Evolutionary conservation across 1,140 invertebrate genomes (phyloP).

Genomic region (Batillaria attramentaria): DNA sequence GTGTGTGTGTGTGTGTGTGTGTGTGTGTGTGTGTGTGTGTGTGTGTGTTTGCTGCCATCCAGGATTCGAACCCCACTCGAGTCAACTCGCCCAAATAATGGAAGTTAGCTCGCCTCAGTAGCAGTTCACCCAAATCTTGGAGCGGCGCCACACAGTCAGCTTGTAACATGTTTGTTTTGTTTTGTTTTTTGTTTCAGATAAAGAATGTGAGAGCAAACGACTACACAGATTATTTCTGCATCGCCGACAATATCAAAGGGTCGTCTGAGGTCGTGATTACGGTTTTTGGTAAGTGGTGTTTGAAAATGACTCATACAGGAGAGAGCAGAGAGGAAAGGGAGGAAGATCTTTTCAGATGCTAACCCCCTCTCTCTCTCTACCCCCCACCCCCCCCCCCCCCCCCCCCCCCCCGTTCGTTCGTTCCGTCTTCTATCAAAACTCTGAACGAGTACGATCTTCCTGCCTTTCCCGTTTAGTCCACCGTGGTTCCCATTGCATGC

Average conservation of each 20-base stretch:
- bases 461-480: neutral
- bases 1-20: neutral
- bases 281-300: conserved; percentile 54
- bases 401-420: neutral
- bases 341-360: neutral
- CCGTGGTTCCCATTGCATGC: neutral
- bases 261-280: conserved; percentile 34
- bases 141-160: conserved; percentile 56
- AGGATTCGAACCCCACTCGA: no score
- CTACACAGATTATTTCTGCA: conserved; percentile 56
- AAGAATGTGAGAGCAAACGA: conserved; percentile 60
- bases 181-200: conserved; percentile 22
- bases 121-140: no score
- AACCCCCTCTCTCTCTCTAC: neutral
- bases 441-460: neutral
- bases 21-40: neutral
- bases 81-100: no score
- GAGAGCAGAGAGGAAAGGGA: neutral
- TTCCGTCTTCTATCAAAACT: neutral
- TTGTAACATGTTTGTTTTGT: neutral
- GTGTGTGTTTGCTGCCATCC: no score
- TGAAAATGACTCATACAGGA: neutral
- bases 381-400: neutral
- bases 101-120: no score
- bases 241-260: conserved; percentile 53